A percentile compares a stretch with the other conserved stretches of the same genome.
Evolutionary conservation across 2,888 invertebrate species (phyloP).

Genomic region (Pollenia angustigena): DNA sequence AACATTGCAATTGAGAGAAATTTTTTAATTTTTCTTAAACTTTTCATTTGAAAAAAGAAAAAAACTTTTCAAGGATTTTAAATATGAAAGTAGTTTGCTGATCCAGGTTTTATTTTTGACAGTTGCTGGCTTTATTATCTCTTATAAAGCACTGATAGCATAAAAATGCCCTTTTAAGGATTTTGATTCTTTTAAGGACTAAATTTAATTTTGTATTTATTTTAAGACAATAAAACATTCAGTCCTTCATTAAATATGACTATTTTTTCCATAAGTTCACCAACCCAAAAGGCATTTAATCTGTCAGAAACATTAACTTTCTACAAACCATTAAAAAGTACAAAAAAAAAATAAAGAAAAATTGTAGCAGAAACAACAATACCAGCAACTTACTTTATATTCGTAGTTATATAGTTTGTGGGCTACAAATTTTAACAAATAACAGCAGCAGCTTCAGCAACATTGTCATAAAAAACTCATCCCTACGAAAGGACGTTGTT

Average conservation of each 20-base stretch:
- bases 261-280: conserved; percentile 10
- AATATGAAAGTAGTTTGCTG: conserved; percentile 2
- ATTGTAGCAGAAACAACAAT: conserved; percentile 28
- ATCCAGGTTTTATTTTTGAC: neutral
- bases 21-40: neutral
- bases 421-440: conserved; percentile 53
- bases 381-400: conserved; percentile 47
- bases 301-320: conserved; percentile 70
- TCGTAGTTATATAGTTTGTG: conserved; percentile 35
- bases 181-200: conserved; percentile 11
- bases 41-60: neutral
- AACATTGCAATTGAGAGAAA: neutral
- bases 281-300: conserved; percentile 60
- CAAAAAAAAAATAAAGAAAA: conserved; percentile 32
- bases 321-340: conserved; percentile 29
- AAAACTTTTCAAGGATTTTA: conserved; percentile 8
- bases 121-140: neutral
- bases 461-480: conserved; percentile 7
- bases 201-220: conserved; percentile 18
- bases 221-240: conserved; percentile 36
- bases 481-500: neutral
- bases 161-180: neutral
- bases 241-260: conserved; percentile 16
- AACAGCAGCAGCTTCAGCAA: conserved; percentile 7
- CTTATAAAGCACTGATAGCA: too few species aligned